Percentiles rank a stretch among this genome's conserved stretches.
phyloP scores from a whole-genome alignment of 2,797 vertebrate species.

The Hoplostethus mediterraneus region DNA sequence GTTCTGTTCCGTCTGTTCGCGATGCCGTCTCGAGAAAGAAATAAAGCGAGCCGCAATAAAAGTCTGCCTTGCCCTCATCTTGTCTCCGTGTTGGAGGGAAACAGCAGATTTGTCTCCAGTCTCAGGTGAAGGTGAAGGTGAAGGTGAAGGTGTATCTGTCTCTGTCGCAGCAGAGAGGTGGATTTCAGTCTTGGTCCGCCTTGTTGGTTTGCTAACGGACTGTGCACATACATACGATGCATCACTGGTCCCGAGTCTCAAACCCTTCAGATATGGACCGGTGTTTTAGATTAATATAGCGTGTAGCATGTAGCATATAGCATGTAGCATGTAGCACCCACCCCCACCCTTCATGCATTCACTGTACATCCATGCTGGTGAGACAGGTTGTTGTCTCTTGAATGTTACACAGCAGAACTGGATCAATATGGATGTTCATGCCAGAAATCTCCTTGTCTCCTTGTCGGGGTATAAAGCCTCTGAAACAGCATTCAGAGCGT shows the following conservation, averaged over 20 bases:
- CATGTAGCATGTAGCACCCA: too few relatives aligned
- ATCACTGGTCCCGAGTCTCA: not conserved
- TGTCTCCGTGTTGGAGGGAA: slow-evolving; percentile 45
- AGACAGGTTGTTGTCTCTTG: too few relatives aligned
- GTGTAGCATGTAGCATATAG: too few relatives aligned
- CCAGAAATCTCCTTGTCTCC: too few relatives aligned
- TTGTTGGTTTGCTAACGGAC: slow-evolving; percentile 39
- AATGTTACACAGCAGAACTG: too few relatives aligned
- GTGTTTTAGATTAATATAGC: too few relatives aligned
- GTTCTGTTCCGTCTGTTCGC: slow-evolving; percentile 78
- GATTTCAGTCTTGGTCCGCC: slow-evolving; percentile 50
- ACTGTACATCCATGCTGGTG: too few relatives aligned
- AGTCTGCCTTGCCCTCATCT: slow-evolving; percentile 72
- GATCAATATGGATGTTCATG: too few relatives aligned
- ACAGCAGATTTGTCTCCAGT: slow-evolving; percentile 59
- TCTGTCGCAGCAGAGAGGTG: slow-evolving; percentile 38
- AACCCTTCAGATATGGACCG: too few relatives aligned
- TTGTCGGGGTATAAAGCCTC: too few relatives aligned
- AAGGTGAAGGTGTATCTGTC: slow-evolving; percentile 55
- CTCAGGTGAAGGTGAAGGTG: slow-evolving; percentile 33
- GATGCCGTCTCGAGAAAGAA: slow-evolving; percentile 71
- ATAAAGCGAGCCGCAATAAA: slow-evolving; percentile 63
- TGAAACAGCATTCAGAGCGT: too few relatives aligned
- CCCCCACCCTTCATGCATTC: too few relatives aligned
- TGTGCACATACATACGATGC: not conserved